A percentile compares a stretch with the other conserved stretches of the same genome.
Evolutionary conservation across 2,888 invertebrate species (phyloP).

Genomic region (Bimastos eiseni): DNA sequence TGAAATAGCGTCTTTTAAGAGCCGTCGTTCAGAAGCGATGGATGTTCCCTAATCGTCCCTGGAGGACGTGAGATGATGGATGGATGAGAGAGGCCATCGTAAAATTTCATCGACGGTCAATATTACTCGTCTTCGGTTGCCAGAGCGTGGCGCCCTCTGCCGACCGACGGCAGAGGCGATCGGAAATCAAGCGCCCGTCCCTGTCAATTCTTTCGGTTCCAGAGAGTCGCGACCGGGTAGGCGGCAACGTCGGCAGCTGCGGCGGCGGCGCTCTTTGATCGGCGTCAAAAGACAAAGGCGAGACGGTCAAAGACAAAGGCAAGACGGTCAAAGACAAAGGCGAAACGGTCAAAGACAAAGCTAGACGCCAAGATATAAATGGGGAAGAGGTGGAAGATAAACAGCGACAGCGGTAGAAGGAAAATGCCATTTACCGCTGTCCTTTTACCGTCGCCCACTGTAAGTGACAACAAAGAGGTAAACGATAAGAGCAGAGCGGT

Average conservation of each 20-base stretch:
- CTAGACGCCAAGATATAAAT: neutral
- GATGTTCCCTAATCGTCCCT: neutral
- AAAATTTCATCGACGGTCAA: conserved; percentile 23
- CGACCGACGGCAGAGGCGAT: neutral
- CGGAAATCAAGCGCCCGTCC: neutral
- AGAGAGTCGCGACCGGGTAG: neutral
- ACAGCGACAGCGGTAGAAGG: neutral
- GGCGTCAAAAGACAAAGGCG: neutral
- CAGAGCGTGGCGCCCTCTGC: neutral
- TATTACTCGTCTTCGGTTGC: conserved; percentile 22
- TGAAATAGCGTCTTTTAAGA: conserved; percentile 13
- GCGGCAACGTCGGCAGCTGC: neutral
- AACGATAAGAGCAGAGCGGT: neutral
- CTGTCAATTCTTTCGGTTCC: conserved; percentile 13
- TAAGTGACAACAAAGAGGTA: neutral
- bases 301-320: neutral
- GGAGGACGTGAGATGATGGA: neutral
- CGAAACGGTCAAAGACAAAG: neutral
- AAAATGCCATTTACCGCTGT: neutral
- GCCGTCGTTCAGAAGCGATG: neutral
- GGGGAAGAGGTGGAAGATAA: neutral
- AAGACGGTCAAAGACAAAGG: neutral
- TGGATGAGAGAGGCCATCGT: conserved; percentile 15
- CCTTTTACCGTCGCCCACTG: neutral
- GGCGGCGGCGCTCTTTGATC: neutral